Base-by-base conservation (phyloP, 2,797 vertebrate species). In the Notamacropus eugenii region DNA sequence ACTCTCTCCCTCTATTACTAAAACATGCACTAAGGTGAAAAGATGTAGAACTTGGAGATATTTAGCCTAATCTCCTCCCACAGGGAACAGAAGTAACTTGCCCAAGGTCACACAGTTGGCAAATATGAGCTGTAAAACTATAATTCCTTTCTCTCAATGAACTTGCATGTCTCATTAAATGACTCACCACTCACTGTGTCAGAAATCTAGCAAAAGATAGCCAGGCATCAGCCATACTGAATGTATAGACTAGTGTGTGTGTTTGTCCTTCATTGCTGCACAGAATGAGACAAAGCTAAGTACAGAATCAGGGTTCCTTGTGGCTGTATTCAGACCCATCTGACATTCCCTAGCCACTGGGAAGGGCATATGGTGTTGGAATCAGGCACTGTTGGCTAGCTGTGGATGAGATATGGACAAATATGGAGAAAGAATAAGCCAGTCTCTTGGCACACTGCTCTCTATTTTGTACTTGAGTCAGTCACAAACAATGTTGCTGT, bases 401-500 rank as follows among this genome's bases (percentile, higher is more conserved):
- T n/a, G n/a, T 74, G 67, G 34, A 40, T 74, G 22, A 40, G 67
- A 40, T 50, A 50, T 50, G 50, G 50, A 50, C 3, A 50, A 40
- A 3, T 46, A 82, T 46, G 67, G 22, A 82, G 67, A 82, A 40
- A 82, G n/a, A 62, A 90, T 56, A 56, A 50, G 4, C 24, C 40
- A 16, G 0, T 2, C 1, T 55, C 19, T 28, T n/a, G 4, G 40
- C 46, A 54, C 0, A 40, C 16, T 46, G 34, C 55, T 54, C 0
- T 11, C n/a, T 2, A 34, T 56, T 50, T 54, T 0, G 1, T 1
- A 62, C 22, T 34, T 22, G n/a, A 92, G 34, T 19, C 40, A 50
- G 5, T 19, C 10, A 82, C 34, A 74, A 14, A 50, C 82, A 27
- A 91, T 12, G 31, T 40, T 12, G 24, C 19, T 55, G 28, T n/a